Evolutionary conservation across 2,113 vertebrate genomes (phyloP).

Genomic region (Clarias batrachus): DNA sequence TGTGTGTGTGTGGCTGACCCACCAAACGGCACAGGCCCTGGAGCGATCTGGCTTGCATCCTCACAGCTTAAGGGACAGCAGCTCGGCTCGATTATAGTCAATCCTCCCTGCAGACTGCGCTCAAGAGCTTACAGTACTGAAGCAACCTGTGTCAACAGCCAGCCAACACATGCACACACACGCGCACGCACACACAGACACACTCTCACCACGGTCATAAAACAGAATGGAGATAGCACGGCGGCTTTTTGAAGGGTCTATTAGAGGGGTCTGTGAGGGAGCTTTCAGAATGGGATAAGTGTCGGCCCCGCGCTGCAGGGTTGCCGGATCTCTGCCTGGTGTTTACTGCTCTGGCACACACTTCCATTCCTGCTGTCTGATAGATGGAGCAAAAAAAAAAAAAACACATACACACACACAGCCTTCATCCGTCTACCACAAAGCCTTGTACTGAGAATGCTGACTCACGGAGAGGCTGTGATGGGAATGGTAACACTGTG

Average conservation of each 20-base stretch:
- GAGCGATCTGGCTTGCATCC: conserved; percentile 19
- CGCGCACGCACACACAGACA: conserved; percentile 30
- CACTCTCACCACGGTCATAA: conserved; percentile 55
- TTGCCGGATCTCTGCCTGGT: conserved; percentile 65
- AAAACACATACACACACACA: no score
- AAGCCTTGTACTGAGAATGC: conserved; percentile 22
- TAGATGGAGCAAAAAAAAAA: conserved; percentile 49
- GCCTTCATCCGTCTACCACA: not conserved
- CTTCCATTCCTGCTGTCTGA: conserved; percentile 58
- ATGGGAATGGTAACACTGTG: not conserved
- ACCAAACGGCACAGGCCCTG: conserved; percentile 30
- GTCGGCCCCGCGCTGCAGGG: conserved; percentile 61
- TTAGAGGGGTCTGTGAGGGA: conserved; percentile 66
- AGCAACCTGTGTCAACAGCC: conserved; percentile 74
- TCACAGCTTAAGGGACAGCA: conserved; percentile 6
- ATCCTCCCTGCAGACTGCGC: conserved; percentile 66
- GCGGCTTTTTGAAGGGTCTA: conserved; percentile 73
- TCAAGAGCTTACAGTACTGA: conserved; percentile 65
- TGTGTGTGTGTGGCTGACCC: conserved; percentile 58
- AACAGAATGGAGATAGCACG: conserved; percentile 73
- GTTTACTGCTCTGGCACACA: conserved; percentile 63
- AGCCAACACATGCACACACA: conserved; percentile 50
- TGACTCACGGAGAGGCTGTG: conserved; percentile 28
- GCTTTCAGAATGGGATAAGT: conserved; percentile 69
- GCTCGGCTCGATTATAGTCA: conserved; percentile 57